Evolutionary conservation across 2,888 invertebrate species (phyloP), one percentile per base, ranked within the genome.

Genomic region (Chaitophorus viminalis): DNA sequence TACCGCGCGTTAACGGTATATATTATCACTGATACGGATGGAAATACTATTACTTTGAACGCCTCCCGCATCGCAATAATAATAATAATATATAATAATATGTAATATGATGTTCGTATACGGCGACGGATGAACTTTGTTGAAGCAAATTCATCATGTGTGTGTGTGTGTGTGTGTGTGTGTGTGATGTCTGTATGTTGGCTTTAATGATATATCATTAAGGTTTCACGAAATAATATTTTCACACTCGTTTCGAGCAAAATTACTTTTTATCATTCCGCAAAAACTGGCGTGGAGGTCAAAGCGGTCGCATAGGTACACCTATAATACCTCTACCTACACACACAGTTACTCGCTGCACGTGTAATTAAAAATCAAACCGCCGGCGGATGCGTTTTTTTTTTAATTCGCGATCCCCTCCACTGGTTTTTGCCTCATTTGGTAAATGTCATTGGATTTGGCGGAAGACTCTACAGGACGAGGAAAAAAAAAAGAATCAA

Each of bases 401-500:
- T 65, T 68, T 68, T 68, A 29, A 9, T 68, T 25, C 21, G 9
- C 29, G 21, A 33, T 68, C 39, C 39, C 68, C 65, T n/a, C 81
- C 81, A 18, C 68, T 70, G 21, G 72, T 75, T 25, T 65, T 39
- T 46, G 65, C 39, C 39, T 65, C 65, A 31, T 84, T 76, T 46
- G 39, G 65, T 75, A 31, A 39, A 76, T 84, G 76, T 76, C 84
- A 84, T 75, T 84, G 84, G 65, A 31, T 65, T 76, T 76, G 74
- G 76, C 65, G 76, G 60, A 76, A 75, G 60, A 60, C 75, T n/a
- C 29, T 68, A n/a, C n/a, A 29, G 36, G 60, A 76, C 21, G 46
- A 46, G 14, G 9, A 70, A 82, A 70, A 82, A 46, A 68, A 65
- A 78, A 5, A 36, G n/a, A 82, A 36, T 52, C 25, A 33, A 31